phyloP scores from a whole-genome alignment of 2,113 vertebrate genomes.

The Nothoprocta perdicaria region DNA sequence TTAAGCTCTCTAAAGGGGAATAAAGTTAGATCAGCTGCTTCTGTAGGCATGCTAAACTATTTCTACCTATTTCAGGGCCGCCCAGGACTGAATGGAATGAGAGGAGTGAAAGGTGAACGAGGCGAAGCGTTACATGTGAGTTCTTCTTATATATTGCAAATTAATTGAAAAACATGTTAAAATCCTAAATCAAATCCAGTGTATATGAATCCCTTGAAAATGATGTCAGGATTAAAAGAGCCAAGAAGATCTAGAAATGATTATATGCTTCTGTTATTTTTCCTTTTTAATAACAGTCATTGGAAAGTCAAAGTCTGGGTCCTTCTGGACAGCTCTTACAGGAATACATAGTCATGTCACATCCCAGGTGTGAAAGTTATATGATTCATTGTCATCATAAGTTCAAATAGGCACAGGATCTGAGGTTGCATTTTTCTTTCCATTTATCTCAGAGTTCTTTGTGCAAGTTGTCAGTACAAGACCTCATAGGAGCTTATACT shows the following conservation, averaged over 20 bases:
- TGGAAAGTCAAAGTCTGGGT: not conserved
- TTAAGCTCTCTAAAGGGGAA: not conserved
- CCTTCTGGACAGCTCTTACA: not conserved
- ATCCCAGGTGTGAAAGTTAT: not conserved
- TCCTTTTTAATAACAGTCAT: not conserved
- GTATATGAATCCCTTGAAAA: not conserved
- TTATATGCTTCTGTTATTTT: not conserved
- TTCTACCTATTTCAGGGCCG: constrained; percentile 83
- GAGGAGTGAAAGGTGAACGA: constrained; percentile 87
- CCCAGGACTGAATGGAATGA: constrained; percentile 85
- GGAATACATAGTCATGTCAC: not conserved
- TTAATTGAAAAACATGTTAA: not conserved
- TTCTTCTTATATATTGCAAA: not conserved
- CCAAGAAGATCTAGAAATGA: not conserved
- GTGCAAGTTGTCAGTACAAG: not conserved
- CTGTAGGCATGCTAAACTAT: not conserved
- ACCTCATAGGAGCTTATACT: not conserved
- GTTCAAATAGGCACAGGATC: not conserved
- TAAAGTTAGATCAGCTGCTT: not conserved
- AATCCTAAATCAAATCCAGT: not conserved
- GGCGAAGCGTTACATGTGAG: constrained; percentile 78
- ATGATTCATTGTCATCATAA: not conserved
- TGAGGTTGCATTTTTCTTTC: not conserved
- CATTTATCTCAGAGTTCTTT: not conserved
- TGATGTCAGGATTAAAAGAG: not conserved